phyloP scores from a whole-genome alignment of 2,888 invertebrate genomes.

The Nymphalis polychloros region DNA sequence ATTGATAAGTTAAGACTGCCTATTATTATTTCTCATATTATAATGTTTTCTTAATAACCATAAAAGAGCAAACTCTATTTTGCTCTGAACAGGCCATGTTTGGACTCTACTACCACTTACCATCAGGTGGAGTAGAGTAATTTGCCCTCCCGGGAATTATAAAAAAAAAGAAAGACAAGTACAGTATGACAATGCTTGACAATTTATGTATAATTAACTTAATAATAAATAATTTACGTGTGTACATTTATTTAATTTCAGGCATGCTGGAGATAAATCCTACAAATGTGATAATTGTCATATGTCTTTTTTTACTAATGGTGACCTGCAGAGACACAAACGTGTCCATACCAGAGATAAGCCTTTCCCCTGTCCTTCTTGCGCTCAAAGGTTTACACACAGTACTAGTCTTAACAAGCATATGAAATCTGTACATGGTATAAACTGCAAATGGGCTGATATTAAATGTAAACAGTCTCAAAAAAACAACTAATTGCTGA shows the following conservation, averaged over 20 bases:
- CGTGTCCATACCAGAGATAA: conserved; percentile 72
- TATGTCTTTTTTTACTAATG: conserved; percentile 61
- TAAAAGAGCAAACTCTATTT: too few species aligned
- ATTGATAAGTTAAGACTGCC: too few species aligned
- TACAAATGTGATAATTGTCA: conserved; percentile 66
- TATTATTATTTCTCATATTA: too few species aligned
- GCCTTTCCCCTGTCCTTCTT: conserved; percentile 67
- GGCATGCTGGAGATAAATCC: conserved; percentile 69
- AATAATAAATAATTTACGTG: not conserved
- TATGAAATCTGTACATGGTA: conserved; percentile 67
- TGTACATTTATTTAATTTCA: conserved; percentile 45
- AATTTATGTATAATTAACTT: too few species aligned
- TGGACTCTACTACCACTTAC: too few species aligned
- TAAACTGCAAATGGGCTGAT: conserved; percentile 69
- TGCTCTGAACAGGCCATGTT: too few species aligned
- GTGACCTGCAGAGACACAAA: conserved; percentile 64
- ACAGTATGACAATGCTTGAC: not conserved
- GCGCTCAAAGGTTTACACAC: conserved; percentile 66
- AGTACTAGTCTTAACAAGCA: conserved; percentile 76
- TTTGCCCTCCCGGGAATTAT: too few species aligned
- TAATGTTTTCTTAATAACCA: too few species aligned
- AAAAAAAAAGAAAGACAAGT: too few species aligned
- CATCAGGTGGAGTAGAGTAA: too few species aligned
- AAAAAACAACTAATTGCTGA: conserved; percentile 6
- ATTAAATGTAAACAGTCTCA: conserved; percentile 42